phyloP scores from a whole-genome alignment of 2,888 invertebrate genomes.

The Hydraecia micacea region DNA sequence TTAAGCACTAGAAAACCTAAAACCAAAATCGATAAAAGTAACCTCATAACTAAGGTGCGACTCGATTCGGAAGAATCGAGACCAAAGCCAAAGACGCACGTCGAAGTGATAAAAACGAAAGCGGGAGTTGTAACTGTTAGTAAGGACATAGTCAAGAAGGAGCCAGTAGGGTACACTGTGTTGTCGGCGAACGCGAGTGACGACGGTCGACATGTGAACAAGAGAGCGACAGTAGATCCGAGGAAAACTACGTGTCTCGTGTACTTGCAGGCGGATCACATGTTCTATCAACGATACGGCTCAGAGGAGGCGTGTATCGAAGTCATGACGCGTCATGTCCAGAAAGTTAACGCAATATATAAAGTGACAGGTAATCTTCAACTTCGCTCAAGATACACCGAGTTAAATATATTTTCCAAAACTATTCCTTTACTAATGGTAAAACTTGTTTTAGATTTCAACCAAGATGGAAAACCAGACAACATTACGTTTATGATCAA shows the following conservation, averaged over 20 bases:
- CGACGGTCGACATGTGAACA: slow-evolving; percentile 91
- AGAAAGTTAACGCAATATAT: slow-evolving; percentile 97
- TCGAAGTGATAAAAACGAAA: slow-evolving; percentile 92
- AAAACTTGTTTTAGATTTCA: slow-evolving; percentile 93
- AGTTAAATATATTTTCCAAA: slow-evolving; percentile 11
- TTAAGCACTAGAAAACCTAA: slow-evolving; percentile 87
- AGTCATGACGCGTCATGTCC: slow-evolving; percentile 98
- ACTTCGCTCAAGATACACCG: slow-evolving; percentile 28
- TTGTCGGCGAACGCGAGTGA: slow-evolving; percentile 87
- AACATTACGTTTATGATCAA: slow-evolving; percentile 99
- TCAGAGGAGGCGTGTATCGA: slow-evolving; percentile 98
- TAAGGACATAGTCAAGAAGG: slow-evolving; percentile 91
- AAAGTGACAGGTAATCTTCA: slow-evolving; percentile 93
- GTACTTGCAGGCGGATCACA: slow-evolving; percentile 98
- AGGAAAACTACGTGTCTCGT: slow-evolving; percentile 98
- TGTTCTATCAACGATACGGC: slow-evolving; percentile 98
- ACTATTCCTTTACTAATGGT: slow-evolving; percentile 36
- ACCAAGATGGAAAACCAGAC: slow-evolving; percentile 97
- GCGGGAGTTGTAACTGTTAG: slow-evolving; percentile 92
- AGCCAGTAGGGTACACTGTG: slow-evolving; percentile 87
- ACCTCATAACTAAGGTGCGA: slow-evolving; percentile 89
- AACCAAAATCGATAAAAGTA: slow-evolving; percentile 89
- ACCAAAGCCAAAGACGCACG: slow-evolving; percentile 92
- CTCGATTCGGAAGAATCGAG: slow-evolving; percentile 89
- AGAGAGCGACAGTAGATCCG: slow-evolving; percentile 94